Evolutionary conservation across 2,797 vertebrate genomes (phyloP), one percentile per base, ranked within the genome.

Genomic region (Girardinus metallicus): DNA sequence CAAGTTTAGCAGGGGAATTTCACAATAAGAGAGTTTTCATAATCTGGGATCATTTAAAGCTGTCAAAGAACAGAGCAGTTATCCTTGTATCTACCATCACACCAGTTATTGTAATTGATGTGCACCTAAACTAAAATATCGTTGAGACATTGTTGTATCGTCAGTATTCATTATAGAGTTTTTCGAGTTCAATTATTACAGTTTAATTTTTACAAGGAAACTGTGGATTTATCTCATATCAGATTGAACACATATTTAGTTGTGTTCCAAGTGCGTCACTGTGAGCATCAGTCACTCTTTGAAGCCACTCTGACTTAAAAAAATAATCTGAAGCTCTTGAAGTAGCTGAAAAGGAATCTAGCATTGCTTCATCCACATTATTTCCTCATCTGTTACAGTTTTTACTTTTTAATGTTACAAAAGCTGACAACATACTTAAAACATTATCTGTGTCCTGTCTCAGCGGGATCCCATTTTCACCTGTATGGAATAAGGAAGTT

Each of bases 371-470:
- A 68, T 41, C 62, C 75, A 73, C 66, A 73, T 73, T 64, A 51
- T 78, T 82, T 77, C 62, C 36, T 16, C 73, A 43, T 74, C 46
- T 31, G 76, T 82, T 64, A 77, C 7, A 15, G 57, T 70, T 82
- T 81, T 74, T 80, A 77, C 75, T 78, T 78, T 31, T 76, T 68
- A 7, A 76, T 70, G 36, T 70, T 60, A 21, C 41, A 75, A 29
- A 53, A 66, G 77, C n/a, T 71, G 47, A 72, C 29, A 2, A 23
- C 53, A 39, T 62, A 43, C 66, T 81, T 6, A 9, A 71, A 72
- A 68, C 10, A 23, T 74, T 5, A 72, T 66, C 5, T 26, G 29
- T 73, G 80, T 75, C 13, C 23, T 29, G 41, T 34, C 23, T 83
- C 23, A 66, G 0, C 29, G 46, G 53, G 46, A 60, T 60, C 49